Evolutionary conservation across 2,797 vertebrate genomes (phyloP), one percentile per base, ranked within the genome.

Genomic region (Coccyzus lansbergi): DNA sequence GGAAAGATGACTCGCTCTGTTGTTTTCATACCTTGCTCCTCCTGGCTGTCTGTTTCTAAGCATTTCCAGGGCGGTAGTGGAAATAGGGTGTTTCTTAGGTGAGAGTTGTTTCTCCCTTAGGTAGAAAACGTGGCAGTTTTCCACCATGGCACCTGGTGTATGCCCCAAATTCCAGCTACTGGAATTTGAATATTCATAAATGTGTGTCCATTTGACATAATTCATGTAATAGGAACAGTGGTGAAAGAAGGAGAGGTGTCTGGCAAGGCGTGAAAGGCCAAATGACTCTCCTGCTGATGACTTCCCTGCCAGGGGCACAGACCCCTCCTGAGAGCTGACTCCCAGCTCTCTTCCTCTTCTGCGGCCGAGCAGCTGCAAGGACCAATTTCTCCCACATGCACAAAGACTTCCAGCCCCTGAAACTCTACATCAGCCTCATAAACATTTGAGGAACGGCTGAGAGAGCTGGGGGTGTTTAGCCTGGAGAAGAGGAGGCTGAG

Each of bases 191-290:
- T 75, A 21, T 28, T 25, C 7, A 9, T 7, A 2, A 34, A 5
- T 2, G 0, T 19, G 42, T 1, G 0, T 48, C n/a, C 0, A 0
- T 33, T 33, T 76, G 12, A 36, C 0, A 2, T 28, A 18, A 63
- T 6, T 2, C 6, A 1, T 8, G 29, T 22, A 7, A 10, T 14
- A 14, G 28, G 62, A 67, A 11, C 22, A 17, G 49, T 12, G 19
- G 0, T 26, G 40, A 22, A 69, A 69, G 46, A 22, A 17, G 0
- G 0, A 18, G 70, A 29, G 51, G 12, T 31, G 15, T 26, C 22
- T 13, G 25, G 34, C 2, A 2, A 6, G 34, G 15, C 2, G 0
- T 1, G 0, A 40, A 55, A 52, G 49, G 63, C 25, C 34, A 12
- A 48, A 3, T 24, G 60, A 26, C 25, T 34, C 2, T 13, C 20